phyloP scores from a whole-genome alignment of 2,888 invertebrate species.

The Ametastegia equiseti region DNA sequence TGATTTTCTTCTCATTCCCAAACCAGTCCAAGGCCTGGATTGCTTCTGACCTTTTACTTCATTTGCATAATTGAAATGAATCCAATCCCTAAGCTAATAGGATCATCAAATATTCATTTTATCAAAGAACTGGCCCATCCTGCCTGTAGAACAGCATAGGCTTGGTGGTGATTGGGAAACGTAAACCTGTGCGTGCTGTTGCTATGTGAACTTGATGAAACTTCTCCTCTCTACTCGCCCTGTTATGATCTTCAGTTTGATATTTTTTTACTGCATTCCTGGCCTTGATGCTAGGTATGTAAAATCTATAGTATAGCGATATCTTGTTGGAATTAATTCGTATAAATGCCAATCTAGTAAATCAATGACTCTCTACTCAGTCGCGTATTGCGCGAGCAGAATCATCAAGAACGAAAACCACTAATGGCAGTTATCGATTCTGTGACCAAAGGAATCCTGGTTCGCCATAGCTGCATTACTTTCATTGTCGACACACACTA shows the following conservation, averaged over 20 bases:
- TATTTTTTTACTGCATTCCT: slow-evolving; percentile 40
- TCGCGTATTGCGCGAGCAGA: neutral
- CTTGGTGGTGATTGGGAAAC: neutral
- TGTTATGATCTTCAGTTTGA: slow-evolving; percentile 25
- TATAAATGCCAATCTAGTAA: too few relatives aligned
- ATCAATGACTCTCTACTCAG: neutral
- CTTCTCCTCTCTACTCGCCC: neutral
- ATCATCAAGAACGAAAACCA: slow-evolving; percentile 47
- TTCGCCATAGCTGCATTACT: slow-evolving; percentile 64
- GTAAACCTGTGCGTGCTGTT: neutral
- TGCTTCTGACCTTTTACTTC: slow-evolving; percentile 6
- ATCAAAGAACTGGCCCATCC: neutral
- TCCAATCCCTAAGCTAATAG: slow-evolving; percentile 29
- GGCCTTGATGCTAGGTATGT: slow-evolving; percentile 48
- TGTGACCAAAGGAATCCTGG: slow-evolving; percentile 64
- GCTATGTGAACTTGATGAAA: neutral
- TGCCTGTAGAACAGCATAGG: neutral
- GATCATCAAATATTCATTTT: slow-evolving; percentile 26
- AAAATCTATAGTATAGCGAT: slow-evolving; percentile 23
- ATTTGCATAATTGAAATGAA: slow-evolving; percentile 32
- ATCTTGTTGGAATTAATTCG: slow-evolving; percentile 19
- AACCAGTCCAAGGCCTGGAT: neutral
- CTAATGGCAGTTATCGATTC: slow-evolving; percentile 61
- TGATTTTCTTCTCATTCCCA: neutral
- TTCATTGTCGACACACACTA: slow-evolving; percentile 68